Base-by-base conservation (phyloP, 1,140 invertebrate species). In the Elymnias hypermnestra region DNA sequence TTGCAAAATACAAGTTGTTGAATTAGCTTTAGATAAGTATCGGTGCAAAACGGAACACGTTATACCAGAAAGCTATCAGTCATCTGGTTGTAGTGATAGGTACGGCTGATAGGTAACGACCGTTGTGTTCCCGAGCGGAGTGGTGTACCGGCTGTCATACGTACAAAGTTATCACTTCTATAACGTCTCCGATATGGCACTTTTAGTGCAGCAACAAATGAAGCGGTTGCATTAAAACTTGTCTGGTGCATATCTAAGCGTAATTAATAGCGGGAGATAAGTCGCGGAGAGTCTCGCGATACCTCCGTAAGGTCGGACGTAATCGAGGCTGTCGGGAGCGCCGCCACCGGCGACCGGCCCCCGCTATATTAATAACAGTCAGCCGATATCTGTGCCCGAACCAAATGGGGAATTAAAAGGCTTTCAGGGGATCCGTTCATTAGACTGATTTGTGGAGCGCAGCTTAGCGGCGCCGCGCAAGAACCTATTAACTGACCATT, bases 171-270 rank as follows among this genome's bases (percentile, higher is more conserved):
- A 79, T 79, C 75, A 61, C 55, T 53, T 29, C 43, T 64, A 63
- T 69, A 76, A 65, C 69, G 67, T 76, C 65, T 55, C 63, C 58
- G 72, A 82, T 79, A 79, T 74, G 67, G 73, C 73, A 77, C 79
- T 76, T 65, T 69, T 63, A 68, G 58, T 64, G 59, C 63, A 61
- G 49, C 67, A 69, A 77, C 72, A 82, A 82, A 84, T 82, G 77
- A 84, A 84, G 77, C 74, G 69, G 72, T 84, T 72, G 81, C 76
- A 84, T 84, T 84, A 82, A 82, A 81, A 84, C 77, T 81, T 73
- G 74, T 75, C 81, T 64, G 57, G 54, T 65, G 69, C 75, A 78
- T 84, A 84, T 84, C 77, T 69, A 57, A 59, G 63, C 57, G 69
- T 84, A 84, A 84, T 84, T 84, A 84, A 84, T 84, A 84, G 79